Percentiles rank a stretch among this genome's conserved stretches.
phyloP scores from a whole-genome alignment of 2,113 vertebrate species.

The Pygoscelis antarcticus region DNA sequence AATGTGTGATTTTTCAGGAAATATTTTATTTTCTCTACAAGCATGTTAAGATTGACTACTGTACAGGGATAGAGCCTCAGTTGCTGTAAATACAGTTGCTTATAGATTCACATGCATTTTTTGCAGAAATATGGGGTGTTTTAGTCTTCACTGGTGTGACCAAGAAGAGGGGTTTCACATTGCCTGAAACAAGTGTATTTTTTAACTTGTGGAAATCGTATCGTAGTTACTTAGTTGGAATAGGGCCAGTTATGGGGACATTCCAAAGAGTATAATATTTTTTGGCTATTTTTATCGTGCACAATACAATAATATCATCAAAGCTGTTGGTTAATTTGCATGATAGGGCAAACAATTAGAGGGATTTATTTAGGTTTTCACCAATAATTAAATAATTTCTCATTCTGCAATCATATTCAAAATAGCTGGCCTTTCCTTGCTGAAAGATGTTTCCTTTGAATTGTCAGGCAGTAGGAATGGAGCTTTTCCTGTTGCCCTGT shows the following conservation, averaged over 20 bases:
- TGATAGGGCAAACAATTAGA: not conserved
- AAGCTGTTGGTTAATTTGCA: not conserved
- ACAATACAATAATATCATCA: not conserved
- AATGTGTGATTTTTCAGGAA: not conserved
- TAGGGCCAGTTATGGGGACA: not conserved
- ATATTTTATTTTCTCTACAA: not conserved
- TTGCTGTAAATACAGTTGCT: not conserved
- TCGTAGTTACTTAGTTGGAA: not conserved
- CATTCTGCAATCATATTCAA: not conserved
- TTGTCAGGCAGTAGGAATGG: not conserved
- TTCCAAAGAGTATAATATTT: not conserved
- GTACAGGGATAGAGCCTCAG: not conserved
- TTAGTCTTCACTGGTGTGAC: not conserved
- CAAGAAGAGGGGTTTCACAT: not conserved
- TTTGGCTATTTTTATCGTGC: not conserved
- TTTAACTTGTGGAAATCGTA: not conserved
- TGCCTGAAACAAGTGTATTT: not conserved
- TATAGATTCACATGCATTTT: not conserved
- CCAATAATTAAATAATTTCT: not conserved
- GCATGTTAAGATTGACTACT: not conserved
- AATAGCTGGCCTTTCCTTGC: not conserved
- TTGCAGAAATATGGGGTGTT: not conserved
- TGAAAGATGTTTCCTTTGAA: not conserved
- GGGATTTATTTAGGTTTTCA: not conserved
- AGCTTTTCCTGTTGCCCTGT: not conserved